Evolutionary conservation across 1,140 invertebrate genomes (phyloP).

Genomic region (Berghia stephanieae): DNA sequence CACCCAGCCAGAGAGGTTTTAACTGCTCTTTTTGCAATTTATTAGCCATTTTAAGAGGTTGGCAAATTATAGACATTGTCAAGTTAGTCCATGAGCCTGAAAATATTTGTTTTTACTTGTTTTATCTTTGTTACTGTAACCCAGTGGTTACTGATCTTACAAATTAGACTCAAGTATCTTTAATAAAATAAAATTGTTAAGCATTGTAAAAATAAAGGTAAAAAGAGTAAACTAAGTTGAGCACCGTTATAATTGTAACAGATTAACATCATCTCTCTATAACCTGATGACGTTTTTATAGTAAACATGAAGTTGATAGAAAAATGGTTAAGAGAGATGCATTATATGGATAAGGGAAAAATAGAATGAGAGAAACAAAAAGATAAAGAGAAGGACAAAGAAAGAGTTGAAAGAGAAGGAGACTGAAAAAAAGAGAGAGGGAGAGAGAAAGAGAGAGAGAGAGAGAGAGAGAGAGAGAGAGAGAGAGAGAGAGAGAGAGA

Average conservation of each 20-base stretch:
- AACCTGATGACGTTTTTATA: not conserved
- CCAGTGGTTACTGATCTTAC: too few species aligned
- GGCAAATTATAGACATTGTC: too few species aligned
- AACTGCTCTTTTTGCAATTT: too few species aligned
- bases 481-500: slow-evolving; percentile 15
- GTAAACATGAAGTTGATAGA: not conserved
- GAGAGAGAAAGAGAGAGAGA: slow-evolving; percentile 8
- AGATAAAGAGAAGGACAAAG: not conserved
- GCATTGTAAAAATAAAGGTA: not conserved
- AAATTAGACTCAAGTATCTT: not conserved
- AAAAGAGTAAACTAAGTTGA: too few species aligned
- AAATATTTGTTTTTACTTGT: too few species aligned
- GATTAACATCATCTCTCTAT: too few species aligned
- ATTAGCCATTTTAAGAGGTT: too few species aligned
- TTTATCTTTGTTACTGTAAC: too few species aligned
- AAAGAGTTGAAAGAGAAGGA: not conserved
- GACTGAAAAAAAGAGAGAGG: too few species aligned
- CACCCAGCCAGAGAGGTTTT: too few species aligned
- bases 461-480: slow-evolving; percentile 18
- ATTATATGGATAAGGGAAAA: not conserved
- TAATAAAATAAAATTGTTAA: not conserved
- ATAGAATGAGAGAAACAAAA: not conserved
- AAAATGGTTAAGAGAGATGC: not conserved
- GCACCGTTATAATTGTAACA: not conserved
- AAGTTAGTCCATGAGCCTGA: not conserved